Evolutionary conservation across 2,797 vertebrate genomes (phyloP).

Genomic region (Tiaroga cobitis): DNA sequence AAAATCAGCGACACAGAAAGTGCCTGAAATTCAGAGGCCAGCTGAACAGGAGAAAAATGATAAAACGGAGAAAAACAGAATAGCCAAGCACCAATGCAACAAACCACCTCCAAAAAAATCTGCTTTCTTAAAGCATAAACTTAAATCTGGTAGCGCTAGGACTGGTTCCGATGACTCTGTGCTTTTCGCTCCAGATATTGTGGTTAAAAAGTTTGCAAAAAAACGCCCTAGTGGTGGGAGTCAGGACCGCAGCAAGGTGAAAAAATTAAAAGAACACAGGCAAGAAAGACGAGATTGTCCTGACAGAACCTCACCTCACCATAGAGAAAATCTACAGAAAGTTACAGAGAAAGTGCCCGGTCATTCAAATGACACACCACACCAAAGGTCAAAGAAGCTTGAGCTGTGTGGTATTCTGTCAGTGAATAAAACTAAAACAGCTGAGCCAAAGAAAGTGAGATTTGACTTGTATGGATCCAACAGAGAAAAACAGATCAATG

Average conservation of each 20-base stretch:
- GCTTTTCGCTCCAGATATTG: conserved; percentile 46
- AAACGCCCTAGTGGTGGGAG: not conserved
- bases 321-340: not conserved
- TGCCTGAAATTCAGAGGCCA: not conserved
- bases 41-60: not conserved
- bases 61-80: not conserved
- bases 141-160: not conserved
- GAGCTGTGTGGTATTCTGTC: not conserved
- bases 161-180: not conserved
- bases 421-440: not conserved
- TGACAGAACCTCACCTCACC: not conserved
- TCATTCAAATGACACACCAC: not conserved
- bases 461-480: conserved; percentile 47
- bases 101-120: not conserved
- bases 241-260: not conserved
- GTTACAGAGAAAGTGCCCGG: not conserved
- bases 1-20: not conserved
- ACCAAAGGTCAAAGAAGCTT: too few species aligned
- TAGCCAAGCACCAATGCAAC: not conserved
- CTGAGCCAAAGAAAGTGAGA: not conserved
- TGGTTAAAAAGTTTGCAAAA: conserved; percentile 23
- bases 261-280: not conserved
- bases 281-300: not conserved
- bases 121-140: not conserved
- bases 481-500: not conserved